Conservation (phyloP, 2,797 vertebrate genomes). For the Danio aesculapii region DNA sequence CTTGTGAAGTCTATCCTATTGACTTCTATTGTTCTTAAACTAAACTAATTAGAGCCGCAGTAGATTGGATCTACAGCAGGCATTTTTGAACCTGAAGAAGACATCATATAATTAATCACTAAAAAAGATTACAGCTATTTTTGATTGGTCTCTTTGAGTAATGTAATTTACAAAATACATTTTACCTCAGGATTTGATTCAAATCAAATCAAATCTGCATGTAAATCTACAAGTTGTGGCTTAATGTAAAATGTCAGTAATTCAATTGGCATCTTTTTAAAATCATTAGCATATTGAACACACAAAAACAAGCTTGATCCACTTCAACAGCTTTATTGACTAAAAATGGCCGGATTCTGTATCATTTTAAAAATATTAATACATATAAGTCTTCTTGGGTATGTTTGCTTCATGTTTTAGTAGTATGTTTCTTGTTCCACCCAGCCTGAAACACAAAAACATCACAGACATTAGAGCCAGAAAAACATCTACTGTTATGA, state of each 20-base stretch:
- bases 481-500: background rate
- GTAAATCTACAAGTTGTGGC: too few relatives aligned
- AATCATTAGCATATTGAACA: background rate
- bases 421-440: constrained; percentile 97
- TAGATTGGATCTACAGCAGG: background rate
- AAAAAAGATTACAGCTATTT: background rate
- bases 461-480: constrained; percentile 44
- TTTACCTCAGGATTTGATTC: background rate
- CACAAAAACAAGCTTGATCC: background rate
- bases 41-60: background rate
- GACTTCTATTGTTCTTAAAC: background rate
- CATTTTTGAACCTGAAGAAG: background rate
- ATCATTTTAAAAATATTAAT: constrained; percentile 35
- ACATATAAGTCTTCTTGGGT: background rate
- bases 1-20: background rate
- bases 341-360: constrained; percentile 24
- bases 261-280: background rate
- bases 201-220: too few relatives aligned
- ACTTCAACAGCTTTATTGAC: constrained; percentile 42
- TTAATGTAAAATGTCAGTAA: too few relatives aligned
- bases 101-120: background rate
- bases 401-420: constrained; percentile 72
- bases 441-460: constrained; percentile 85
- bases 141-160: background rate
- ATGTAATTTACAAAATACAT: background rate